Evolutionary conservation across 2,888 invertebrate genomes (phyloP).

Genomic region (Leptopilina drosophilae): DNA sequence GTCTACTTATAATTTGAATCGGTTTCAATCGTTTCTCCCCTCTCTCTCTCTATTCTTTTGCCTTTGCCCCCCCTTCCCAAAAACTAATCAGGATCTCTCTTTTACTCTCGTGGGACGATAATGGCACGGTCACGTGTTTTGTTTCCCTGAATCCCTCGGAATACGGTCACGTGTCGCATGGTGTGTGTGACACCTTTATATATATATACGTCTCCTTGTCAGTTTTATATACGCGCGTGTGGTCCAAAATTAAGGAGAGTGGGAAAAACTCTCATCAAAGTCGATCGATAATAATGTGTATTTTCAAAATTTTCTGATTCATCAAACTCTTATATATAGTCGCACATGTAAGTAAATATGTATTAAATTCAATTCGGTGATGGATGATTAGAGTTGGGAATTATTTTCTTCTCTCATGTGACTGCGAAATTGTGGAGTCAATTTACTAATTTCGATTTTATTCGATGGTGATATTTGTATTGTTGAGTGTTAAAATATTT

Average conservation of each 20-base stretch:
- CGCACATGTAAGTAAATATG: neutral
- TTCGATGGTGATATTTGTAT: too few species aligned
- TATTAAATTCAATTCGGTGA: too few species aligned
- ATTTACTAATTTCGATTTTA: too few species aligned
- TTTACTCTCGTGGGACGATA: constrained; percentile 23
- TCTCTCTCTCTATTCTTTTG: too few species aligned
- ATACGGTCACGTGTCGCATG: constrained; percentile 32
- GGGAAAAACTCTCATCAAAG: constrained; percentile 14
- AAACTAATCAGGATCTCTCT: constrained; percentile 25
- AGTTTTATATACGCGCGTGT: neutral
- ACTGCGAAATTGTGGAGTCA: too few species aligned
- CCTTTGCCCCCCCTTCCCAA: too few species aligned
- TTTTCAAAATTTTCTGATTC: constrained; percentile 6
- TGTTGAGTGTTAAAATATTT: too few species aligned
- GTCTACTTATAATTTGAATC: constrained; percentile 39
- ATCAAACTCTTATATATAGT: neutral
- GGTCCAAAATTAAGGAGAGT: neutral
- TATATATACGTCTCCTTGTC: neutral
- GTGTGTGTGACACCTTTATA: constrained; percentile 26
- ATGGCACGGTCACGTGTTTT: constrained; percentile 32
- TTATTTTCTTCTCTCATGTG: too few species aligned
- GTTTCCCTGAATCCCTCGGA: constrained; percentile 36
- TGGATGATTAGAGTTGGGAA: too few species aligned
- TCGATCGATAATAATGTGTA: neutral
- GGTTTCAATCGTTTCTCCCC: neutral